Evolutionary conservation across 2,797 vertebrate species (phyloP), one percentile per base, ranked within the genome.

Genomic region (Sebastes baramenuke): DNA sequence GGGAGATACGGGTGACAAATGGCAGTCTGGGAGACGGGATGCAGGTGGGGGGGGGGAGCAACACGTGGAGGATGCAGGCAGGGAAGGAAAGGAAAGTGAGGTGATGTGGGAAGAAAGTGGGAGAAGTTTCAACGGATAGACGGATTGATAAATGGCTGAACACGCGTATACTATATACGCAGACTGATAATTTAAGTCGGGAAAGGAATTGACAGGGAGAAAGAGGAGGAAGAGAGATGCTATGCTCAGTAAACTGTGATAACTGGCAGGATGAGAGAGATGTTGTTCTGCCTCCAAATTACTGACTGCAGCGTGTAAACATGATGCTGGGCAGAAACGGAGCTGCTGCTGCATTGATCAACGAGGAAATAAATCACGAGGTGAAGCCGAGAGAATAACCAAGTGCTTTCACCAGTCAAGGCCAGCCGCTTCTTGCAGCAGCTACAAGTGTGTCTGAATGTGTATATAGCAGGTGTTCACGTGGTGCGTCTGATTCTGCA

Each of bases 1-100:
- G 24, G 74, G 54, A 90, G 75, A 85, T 78, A 54, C 64, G 60
- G 75, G 87, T 87, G 85, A 91, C 79, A 79, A 83, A 92, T 82
- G 90, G 80, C 82, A 30, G 77, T 56, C n/a, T 27, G 70, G 74
- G 68, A 77, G 58, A 77, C 0, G 0, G 36, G 52, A 18, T 7
- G 13, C 5, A 62, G 2, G 65, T 24, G 18, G n/a, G 20, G 69
- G 42, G 62, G 11, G 66, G 61, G 64, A 66, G 67, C 3, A 3
- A 9, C n/a, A 14, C 8, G 10, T 16, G 52, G 30, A 46, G 64
- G 64, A 66, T 32, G 25, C 2, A 60, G 29, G 56, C 49, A 13
- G 25, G 16, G 46, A 56, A 34, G 16, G 25, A 54, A 60, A 79
- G 42, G 25, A 54, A 60, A 79, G 42, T 56, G 20, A 68, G 56